Evolutionary conservation across 2,888 invertebrate genomes (phyloP).

Genomic region (Polydrusus tereticollis): DNA sequence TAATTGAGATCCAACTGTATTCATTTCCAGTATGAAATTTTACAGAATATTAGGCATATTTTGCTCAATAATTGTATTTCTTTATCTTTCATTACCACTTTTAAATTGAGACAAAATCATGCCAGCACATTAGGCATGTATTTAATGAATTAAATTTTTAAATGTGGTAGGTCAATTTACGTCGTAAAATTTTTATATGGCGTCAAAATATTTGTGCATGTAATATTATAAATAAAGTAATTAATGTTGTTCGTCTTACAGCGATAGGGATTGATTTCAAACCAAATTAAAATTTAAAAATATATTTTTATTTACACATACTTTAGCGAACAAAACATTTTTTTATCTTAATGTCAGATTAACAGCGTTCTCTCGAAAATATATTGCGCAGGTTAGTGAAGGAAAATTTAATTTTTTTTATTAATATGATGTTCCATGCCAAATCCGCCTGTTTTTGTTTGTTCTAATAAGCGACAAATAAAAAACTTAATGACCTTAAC

Average conservation of each 20-base stretch:
- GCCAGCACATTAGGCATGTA: background rate
- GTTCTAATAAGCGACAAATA: background rate
- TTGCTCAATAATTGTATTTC: too few relatives aligned
- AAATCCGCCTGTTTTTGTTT: background rate
- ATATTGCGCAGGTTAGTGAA: conserved; percentile 44
- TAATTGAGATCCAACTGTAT: too few relatives aligned
- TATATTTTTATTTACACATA: conserved; percentile 28
- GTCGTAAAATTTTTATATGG: background rate
- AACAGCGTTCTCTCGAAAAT: conserved; percentile 38
- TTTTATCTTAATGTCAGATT: conserved; percentile 39
- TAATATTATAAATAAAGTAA: conserved; percentile 33
- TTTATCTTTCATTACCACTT: too few relatives aligned
- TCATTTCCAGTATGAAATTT: too few relatives aligned
- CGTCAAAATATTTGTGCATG: conserved; percentile 31
- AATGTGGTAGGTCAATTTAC: conserved; percentile 18
- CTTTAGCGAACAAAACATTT: conserved; percentile 36
- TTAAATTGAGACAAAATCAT: background rate
- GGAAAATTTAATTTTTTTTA: conserved; percentile 3
- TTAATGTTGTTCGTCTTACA: conserved; percentile 11
- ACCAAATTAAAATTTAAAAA: conserved; percentile 37
- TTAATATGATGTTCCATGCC: background rate
- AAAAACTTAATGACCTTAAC: background rate
- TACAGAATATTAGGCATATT: too few relatives aligned
- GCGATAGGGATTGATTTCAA: conserved; percentile 20
- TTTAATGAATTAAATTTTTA: background rate